phyloP scores from a whole-genome alignment of 2,797 vertebrate species.

The Bradypodion pumilum region DNA sequence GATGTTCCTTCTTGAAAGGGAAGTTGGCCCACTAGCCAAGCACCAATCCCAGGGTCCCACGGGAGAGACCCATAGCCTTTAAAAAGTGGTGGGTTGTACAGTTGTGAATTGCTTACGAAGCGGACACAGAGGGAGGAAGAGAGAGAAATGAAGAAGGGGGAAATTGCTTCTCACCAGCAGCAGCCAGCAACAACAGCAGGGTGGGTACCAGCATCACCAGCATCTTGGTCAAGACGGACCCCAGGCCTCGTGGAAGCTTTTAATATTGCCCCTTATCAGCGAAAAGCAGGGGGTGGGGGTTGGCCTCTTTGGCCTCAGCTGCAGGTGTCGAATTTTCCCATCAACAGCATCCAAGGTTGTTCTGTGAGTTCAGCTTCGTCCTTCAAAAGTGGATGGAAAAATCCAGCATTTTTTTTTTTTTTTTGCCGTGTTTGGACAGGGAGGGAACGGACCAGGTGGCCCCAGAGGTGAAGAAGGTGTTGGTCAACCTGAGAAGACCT shows the following conservation, averaged over 20 bases:
- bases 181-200: conserved; percentile 49
- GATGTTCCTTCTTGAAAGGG: too few relatives aligned
- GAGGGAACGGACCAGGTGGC: not conserved
- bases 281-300: too few relatives aligned
- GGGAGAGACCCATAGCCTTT: not conserved
- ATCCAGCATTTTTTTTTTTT: too few relatives aligned
- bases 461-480: too few relatives aligned
- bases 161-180: conserved; percentile 43
- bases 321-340: not conserved
- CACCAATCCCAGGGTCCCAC: too few relatives aligned
- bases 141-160: too few relatives aligned
- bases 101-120: not conserved
- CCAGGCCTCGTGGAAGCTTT: not conserved
- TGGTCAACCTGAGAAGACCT: too few relatives aligned
- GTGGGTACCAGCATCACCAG: not conserved
- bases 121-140: not conserved
- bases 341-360: not conserved
- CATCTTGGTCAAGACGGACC: not conserved
- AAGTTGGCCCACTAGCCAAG: too few relatives aligned
- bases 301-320: not conserved
- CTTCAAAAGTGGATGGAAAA: not conserved
- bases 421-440: not conserved
- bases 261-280: not conserved
- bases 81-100: not conserved
- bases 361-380: too few relatives aligned